phyloP scores from a whole-genome alignment of 2,113 vertebrate species.

The Campylorhamphus procurvoides region DNA sequence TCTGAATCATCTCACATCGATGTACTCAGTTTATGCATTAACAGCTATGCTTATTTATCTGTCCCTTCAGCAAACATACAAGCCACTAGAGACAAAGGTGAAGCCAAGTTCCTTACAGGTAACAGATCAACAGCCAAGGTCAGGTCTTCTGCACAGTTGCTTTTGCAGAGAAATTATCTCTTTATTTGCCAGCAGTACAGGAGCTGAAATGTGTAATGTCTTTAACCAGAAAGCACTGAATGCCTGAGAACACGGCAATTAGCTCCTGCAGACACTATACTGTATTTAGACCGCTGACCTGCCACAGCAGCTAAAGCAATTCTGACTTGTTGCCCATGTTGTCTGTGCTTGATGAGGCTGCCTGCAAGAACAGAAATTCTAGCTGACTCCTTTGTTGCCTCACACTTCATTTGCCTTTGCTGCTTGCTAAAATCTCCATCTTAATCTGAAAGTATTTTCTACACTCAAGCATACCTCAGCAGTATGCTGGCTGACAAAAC shows the following conservation, averaged over 20 bases:
- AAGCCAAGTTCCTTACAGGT: not conserved
- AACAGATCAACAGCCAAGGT: not conserved
- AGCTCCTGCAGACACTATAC: not conserved
- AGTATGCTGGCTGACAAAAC: not conserved
- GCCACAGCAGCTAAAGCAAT: not conserved
- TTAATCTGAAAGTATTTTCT: not conserved
- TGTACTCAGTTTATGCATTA: slow-evolving; percentile 16
- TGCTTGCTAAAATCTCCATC: not conserved
- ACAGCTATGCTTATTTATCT: slow-evolving; percentile 20
- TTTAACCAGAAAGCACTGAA: not conserved
- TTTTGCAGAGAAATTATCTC: not conserved
- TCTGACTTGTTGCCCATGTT: not conserved
- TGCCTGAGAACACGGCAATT: not conserved
- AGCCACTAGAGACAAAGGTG: not conserved
- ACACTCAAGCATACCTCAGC: not conserved
- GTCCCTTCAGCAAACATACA: not conserved
- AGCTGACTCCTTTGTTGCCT: not conserved
- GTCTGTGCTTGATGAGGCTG: not conserved
- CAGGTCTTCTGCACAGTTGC: not conserved
- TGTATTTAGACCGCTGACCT: not conserved
- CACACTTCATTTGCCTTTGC: not conserved
- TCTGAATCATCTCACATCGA: not conserved
- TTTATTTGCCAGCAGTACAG: not conserved
- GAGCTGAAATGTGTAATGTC: not conserved
- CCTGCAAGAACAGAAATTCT: not conserved